phyloP scores from a whole-genome alignment of 2,797 vertebrate species.

The Cuculus canorus region DNA sequence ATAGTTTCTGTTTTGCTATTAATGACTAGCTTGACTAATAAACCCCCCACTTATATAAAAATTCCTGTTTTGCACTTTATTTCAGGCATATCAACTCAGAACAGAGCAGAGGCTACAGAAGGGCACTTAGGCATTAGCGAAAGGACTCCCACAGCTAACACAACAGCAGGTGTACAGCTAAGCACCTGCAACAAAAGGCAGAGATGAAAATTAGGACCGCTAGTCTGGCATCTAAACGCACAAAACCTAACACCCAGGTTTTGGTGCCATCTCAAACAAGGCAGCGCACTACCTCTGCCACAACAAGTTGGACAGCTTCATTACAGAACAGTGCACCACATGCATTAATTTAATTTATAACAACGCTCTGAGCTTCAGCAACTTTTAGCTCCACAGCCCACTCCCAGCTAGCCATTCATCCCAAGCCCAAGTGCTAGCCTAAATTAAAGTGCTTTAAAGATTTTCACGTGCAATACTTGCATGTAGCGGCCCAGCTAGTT shows the following conservation, averaged over 20 bases:
- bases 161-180: rapidly evolving
- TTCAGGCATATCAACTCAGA: neutral
- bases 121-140: neutral
- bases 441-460: rapidly evolving
- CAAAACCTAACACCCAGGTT: neutral
- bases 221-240: neutral
- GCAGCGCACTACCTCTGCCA: rapidly evolving
- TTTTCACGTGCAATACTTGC: neutral
- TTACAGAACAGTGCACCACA: neutral
- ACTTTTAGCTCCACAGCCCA: neutral
- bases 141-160: rapidly evolving
- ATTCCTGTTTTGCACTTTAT: neutral
- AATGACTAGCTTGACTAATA: neutral
- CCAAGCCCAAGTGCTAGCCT: neutral
- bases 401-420: rapidly evolving
- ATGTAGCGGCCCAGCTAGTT: rapidly evolving
- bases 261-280: neutral
- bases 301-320: neutral
- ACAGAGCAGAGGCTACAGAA: neutral
- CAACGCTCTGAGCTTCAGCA: rapidly evolving
- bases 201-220: neutral
- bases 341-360: neutral
- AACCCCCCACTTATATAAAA: neutral
- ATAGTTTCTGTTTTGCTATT: neutral
- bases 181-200: rapidly evolving